A percentile compares a stretch with the other conserved stretches of the same genome.
Evolutionary conservation across 2,888 invertebrate species (phyloP).

Genomic region (Hirudinaria manillensis): DNA sequence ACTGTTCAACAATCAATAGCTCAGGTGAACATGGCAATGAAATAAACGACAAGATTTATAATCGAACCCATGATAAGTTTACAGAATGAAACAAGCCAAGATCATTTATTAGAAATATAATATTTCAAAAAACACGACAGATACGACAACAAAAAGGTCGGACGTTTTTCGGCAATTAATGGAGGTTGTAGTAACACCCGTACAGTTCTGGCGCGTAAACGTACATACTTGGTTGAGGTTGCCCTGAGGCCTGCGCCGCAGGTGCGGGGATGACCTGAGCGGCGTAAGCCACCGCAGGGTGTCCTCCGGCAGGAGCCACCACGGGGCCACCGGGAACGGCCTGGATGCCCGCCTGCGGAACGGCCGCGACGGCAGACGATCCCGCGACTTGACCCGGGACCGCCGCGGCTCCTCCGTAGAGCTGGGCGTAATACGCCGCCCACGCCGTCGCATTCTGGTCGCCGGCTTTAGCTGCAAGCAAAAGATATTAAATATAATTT

Average conservation of each 20-base stretch:
- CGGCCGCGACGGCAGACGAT: slow-evolving; percentile 56
- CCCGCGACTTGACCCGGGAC: slow-evolving; percentile 51
- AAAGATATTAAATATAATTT: background rate
- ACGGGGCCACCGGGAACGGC: slow-evolving; percentile 6
- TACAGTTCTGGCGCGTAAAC: too few relatives aligned
- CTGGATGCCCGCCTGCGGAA: slow-evolving; percentile 43
- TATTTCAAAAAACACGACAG: too few relatives aligned
- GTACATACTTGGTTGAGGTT: slow-evolving; percentile 32
- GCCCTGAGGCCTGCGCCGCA: slow-evolving; percentile 15
- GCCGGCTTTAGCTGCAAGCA: slow-evolving; percentile 36
- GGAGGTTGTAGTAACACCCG: too few relatives aligned
- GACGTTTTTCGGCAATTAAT: too few relatives aligned
- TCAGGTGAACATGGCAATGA: too few relatives aligned
- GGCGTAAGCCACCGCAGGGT: slow-evolving; percentile 31
- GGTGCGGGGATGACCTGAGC: background rate
- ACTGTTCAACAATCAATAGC: too few relatives aligned
- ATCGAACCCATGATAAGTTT: too few relatives aligned
- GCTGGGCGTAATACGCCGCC: slow-evolving; percentile 58
- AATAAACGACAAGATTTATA: too few relatives aligned
- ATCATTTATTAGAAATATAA: too few relatives aligned
- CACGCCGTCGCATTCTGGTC: slow-evolving; percentile 56
- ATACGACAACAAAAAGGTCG: too few relatives aligned
- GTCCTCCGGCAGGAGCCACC: slow-evolving; percentile 39
- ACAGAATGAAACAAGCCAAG: too few relatives aligned
- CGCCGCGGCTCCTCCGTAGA: slow-evolving; percentile 48